Base-by-base conservation (phyloP, 2,888 invertebrate species). In the Heliconius ismenius region DNA sequence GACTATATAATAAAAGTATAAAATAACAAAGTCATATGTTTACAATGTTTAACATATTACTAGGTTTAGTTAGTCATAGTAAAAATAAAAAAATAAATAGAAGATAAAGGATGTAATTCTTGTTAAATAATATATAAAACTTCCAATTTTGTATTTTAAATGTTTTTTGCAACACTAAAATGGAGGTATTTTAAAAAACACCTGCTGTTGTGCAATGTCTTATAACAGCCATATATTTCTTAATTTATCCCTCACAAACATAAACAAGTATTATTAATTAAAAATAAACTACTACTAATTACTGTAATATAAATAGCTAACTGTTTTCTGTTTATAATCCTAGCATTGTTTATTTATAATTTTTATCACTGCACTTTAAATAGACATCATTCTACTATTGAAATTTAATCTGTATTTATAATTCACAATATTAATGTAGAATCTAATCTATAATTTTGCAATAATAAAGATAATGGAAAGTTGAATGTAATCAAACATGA, bases 331-430 rank as follows among this genome's bases (percentile, higher is more conserved):
- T 62, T 62, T 62, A 26, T 26, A 13, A 24, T 62, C 24, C 62
- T 62, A 26, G 62, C 18, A 26, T 62, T 62, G 62, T 62, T 62
- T 62, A 62, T 62, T 62, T 62, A 62, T 7, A 62, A 62, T 24
- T 62, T 62, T 62, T 62, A 62, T 62, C 60, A 62, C 13, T 13
- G 26, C 13, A 60, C 4, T 62, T 62, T 4, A 62, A 10, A 24
- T 62, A 62, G 24, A 24, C 24, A 13, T 62, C 60, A 62, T 62
- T 24, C 24, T n/a, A n/a, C 4, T 60, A 62, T 62, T 24, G 24
- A 24, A 62, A 62, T 62, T 13, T 62, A 62, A 62, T 62, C 26
- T 62, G 15, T 62, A 62, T 18, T 62, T 62, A 26, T 60, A 60
- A 60, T 60, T 24, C 13, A 60, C 24, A 60, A 60, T 60, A 60